A percentile compares a stretch with the other conserved stretches of the same genome.
Conservation (phyloP, 2,797 vertebrate species). For the Oceanodroma leucorhoa region DNA sequence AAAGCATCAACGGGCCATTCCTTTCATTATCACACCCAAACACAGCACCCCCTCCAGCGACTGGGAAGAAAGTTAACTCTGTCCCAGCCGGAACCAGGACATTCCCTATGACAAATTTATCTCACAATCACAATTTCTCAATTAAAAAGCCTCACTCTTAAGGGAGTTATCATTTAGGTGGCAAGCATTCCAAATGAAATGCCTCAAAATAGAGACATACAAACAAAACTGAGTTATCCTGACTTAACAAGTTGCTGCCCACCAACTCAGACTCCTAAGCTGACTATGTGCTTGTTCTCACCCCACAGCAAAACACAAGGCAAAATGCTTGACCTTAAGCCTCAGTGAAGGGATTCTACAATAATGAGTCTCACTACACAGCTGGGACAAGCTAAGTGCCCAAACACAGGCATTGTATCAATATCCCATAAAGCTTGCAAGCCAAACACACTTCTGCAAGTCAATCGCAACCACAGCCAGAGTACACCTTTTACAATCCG, state of each 20-base stretch:
- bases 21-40: too few relatives aligned
- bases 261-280: neutral
- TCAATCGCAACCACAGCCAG: neutral
- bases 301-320: neutral
- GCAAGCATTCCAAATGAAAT: neutral
- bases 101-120: neutral
- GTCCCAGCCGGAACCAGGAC: too few relatives aligned
- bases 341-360: neutral
- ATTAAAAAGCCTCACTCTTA: neutral
- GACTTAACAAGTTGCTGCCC: neutral
- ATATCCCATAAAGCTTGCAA: neutral
- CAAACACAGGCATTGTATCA: neutral
- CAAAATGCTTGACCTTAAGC: neutral
- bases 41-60: too few relatives aligned
- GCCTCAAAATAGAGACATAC: neutral
- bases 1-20: too few relatives aligned
- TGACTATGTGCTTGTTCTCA: neutral
- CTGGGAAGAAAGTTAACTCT: too few relatives aligned
- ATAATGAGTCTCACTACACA: neutral
- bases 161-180: neutral
- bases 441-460: neutral
- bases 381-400: neutral
- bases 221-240: neutral
- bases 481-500: neutral
- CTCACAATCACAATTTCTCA: neutral